phyloP scores from a whole-genome alignment of 2,113 vertebrate species.

The Ctenomys sociabilis region DNA sequence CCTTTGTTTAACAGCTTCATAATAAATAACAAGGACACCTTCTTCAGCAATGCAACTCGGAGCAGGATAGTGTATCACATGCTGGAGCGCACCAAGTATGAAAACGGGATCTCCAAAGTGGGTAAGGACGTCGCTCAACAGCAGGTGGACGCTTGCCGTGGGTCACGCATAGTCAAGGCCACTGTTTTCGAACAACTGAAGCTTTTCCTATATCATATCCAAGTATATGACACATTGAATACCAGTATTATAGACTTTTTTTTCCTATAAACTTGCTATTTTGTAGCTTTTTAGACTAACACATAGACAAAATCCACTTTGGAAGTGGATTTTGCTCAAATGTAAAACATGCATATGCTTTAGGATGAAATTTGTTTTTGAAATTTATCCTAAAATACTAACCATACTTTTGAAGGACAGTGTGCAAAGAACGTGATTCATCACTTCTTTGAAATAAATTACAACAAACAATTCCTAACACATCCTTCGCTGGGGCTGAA shows the following conservation, averaged over 20 bases:
- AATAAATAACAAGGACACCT: slow-evolving; percentile 97
- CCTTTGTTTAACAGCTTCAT: slow-evolving; percentile 90
- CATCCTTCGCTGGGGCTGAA: background rate
- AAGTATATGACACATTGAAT: background rate
- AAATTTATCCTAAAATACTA: background rate
- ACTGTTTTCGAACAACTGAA: background rate
- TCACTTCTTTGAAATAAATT: background rate
- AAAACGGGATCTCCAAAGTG: slow-evolving; percentile 98
- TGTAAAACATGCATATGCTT: background rate
- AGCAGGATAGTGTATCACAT: slow-evolving; percentile 98
- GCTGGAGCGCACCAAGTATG: slow-evolving; percentile 97
- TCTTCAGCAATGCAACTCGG: slow-evolving; percentile 98
- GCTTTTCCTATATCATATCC: background rate
- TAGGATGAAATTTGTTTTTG: background rate
- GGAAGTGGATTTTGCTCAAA: background rate
- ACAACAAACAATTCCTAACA: background rate
- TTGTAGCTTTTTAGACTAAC: background rate
- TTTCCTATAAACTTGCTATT: background rate
- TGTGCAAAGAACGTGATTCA: background rate
- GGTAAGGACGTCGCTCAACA: slow-evolving; percentile 86
- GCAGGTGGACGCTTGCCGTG: background rate
- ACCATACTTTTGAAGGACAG: background rate
- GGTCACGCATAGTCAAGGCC: background rate
- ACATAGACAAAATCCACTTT: background rate
- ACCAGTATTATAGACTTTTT: background rate